Conservation (phyloP, 2,888 invertebrate genomes). For the Drosophila crucigera region DNA sequence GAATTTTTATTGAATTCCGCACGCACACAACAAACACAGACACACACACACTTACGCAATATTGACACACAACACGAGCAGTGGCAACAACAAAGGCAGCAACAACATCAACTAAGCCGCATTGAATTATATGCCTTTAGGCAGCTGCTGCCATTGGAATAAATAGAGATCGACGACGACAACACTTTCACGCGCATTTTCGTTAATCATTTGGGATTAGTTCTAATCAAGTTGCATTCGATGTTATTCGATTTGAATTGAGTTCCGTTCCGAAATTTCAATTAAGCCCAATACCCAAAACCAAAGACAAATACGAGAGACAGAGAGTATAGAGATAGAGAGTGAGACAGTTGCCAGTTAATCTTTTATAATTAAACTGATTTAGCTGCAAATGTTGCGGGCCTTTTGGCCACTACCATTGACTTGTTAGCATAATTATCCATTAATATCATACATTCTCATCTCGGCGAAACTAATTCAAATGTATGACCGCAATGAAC, state of each 20-base stretch:
- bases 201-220: constrained; percentile 77
- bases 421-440: constrained; percentile 78
- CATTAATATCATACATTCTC: constrained; percentile 77
- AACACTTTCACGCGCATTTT: constrained; percentile 76
- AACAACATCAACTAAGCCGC: constrained; percentile 49
- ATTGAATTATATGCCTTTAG: constrained; percentile 64
- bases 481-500: constrained; percentile 63
- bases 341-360: constrained; percentile 43
- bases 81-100: constrained; percentile 24
- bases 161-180: constrained; percentile 38
- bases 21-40: constrained; percentile 59
- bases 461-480: constrained; percentile 60
- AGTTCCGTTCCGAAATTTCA: constrained; percentile 70
- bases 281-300: constrained; percentile 51
- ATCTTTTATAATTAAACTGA: constrained; percentile 82
- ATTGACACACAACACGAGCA: constrained; percentile 45
- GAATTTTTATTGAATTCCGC: constrained; percentile 82
- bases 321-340: neutral
- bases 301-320: neutral
- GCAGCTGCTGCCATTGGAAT: constrained; percentile 35
- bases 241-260: constrained; percentile 74
- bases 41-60: constrained; percentile 16
- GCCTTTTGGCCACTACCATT: constrained; percentile 39
- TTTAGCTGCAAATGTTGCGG: constrained; percentile 46
- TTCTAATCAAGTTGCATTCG: constrained; percentile 69